Evolutionary conservation across 2,888 invertebrate species (phyloP).

Genomic region (Cerceris ruficornis): DNA sequence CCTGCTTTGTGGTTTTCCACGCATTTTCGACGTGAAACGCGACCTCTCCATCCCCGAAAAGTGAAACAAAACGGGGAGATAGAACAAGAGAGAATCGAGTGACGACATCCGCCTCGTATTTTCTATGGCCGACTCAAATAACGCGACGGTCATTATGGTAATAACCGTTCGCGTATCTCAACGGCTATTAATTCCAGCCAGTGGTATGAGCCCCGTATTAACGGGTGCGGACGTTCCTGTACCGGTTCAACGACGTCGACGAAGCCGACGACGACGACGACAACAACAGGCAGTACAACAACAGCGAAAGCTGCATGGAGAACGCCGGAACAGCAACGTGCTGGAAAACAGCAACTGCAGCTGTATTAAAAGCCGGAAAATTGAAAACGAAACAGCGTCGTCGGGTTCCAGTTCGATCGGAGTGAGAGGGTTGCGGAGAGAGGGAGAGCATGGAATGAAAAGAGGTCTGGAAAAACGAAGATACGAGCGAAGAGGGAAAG

Average conservation of each 20-base stretch:
- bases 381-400: constrained; percentile 71
- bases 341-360: constrained; percentile 48
- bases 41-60: not conserved
- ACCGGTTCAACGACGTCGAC: not conserved
- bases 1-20: not conserved
- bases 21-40: constrained; percentile 1
- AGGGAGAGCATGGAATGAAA: not conserved
- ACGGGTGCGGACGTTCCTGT: constrained; percentile 39
- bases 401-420: constrained; percentile 49
- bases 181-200: constrained; percentile 68
- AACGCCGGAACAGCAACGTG: constrained; percentile 19
- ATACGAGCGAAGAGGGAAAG: not conserved
- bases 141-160: constrained; percentile 70
- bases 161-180: constrained; percentile 69
- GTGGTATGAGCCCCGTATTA: constrained; percentile 58
- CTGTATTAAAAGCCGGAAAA: constrained; percentile 71
- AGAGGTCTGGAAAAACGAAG: not conserved
- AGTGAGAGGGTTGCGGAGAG: constrained; percentile 20
- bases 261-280: not conserved
- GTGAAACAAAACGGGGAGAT: not conserved
- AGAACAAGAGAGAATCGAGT: constrained; percentile 17
- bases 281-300: constrained; percentile 11
- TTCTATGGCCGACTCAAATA: constrained; percentile 60
- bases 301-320: not conserved
- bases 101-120: constrained; percentile 40